Conservation (phyloP, 1,140 invertebrate genomes). For the Caerostris darwini region DNA sequence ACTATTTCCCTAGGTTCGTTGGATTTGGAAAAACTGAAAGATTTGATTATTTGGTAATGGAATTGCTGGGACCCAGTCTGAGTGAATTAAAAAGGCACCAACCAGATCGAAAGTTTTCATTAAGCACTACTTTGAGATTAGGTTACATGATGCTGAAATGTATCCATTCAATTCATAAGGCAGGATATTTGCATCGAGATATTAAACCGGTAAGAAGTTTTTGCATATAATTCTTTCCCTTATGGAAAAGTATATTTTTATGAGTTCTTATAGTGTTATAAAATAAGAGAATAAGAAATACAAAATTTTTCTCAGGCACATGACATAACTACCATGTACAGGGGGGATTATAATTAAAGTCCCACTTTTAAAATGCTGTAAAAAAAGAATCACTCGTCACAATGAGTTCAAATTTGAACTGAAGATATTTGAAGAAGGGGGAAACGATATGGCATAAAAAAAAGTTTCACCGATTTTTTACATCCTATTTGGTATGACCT, state of each 20-base stretch:
- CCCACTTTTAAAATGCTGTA: no score
- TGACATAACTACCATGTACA: no score
- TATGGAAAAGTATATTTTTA: no score
- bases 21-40: conserved; percentile 99
- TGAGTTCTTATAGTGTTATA: not conserved
- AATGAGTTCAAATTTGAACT: no score
- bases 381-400: no score
- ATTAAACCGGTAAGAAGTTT: conserved; percentile 76
- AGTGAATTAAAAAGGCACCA: conserved; percentile 97
- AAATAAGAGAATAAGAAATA: no score
- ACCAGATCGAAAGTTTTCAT: conserved; percentile 96
- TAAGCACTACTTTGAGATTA: conserved; percentile 96
- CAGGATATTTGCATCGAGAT: conserved; percentile 99
- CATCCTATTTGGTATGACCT: no score
- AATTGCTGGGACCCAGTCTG: conserved; percentile 98
- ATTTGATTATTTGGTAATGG: conserved; percentile 99
- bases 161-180: conserved; percentile 98
- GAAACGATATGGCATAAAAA: no score
- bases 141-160: conserved; percentile 98
- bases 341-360: no score
- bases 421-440: no score
- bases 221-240: not conserved
- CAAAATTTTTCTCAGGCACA: no score
- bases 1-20: conserved; percentile 97
- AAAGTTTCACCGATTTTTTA: no score